A percentile compares a stretch with the other conserved stretches of the same genome.
Conservation (phyloP, 2,888 invertebrate species). For the Aproaerema taeniolella region DNA sequence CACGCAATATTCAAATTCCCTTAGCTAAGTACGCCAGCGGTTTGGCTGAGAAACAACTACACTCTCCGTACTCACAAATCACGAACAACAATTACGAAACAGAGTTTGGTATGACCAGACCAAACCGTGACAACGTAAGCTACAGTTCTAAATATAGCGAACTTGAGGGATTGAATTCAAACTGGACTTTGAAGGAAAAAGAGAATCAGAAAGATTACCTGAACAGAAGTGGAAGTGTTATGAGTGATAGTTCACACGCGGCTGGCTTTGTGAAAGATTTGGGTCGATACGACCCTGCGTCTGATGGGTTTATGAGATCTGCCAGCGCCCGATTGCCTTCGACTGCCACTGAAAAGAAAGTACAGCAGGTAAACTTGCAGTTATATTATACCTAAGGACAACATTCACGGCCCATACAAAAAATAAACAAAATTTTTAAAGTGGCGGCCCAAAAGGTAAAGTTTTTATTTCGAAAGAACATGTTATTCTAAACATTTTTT, state of each 20-base stretch:
- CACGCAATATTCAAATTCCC: slow-evolving; percentile 67
- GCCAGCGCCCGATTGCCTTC: slow-evolving; percentile 88
- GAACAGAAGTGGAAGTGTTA: slow-evolving; percentile 68
- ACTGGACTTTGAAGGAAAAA: slow-evolving; percentile 72
- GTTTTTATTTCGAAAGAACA: no score
- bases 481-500: no score
- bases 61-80: slow-evolving; percentile 61
- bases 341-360: slow-evolving; percentile 76
- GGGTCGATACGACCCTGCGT: slow-evolving; percentile 42
- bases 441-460: no score
- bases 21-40: slow-evolving; percentile 69
- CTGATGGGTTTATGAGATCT: slow-evolving; percentile 86
- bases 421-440: no score
- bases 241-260: slow-evolving; percentile 69
- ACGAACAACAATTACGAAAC: slow-evolving; percentile 63
- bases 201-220: slow-evolving; percentile 58
- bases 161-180: slow-evolving; percentile 59
- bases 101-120: slow-evolving; percentile 43
- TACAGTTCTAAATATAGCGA: slow-evolving; percentile 58
- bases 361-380: slow-evolving; percentile 75
- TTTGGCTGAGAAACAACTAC: slow-evolving; percentile 63
- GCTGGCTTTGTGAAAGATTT: slow-evolving; percentile 55
- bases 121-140: slow-evolving; percentile 49
- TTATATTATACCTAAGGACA: background rate
- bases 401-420: no score